These are phyloP conservation scores for Hylia prasina DNA, from an alignment of 2,113 vertebrate species.

Conservation along the genomic window DNA sequence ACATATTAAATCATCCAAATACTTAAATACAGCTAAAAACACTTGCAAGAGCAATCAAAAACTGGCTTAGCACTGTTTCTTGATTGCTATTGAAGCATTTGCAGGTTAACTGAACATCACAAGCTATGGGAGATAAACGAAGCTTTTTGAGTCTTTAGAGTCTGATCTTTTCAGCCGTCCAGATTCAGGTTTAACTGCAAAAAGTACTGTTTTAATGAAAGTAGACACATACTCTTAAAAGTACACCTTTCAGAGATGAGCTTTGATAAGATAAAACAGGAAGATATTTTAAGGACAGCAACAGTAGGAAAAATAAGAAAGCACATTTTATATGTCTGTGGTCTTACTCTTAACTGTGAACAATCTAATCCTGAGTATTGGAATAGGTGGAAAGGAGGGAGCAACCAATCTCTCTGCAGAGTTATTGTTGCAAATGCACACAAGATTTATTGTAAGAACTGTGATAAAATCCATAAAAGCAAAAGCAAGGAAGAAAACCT, in stretches of 20 bases:
- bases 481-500: neutral
- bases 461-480: neutral
- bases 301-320: neutral
- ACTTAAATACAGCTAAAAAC: neutral
- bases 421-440: neutral
- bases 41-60: neutral
- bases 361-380: neutral
- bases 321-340: fast-evolving
- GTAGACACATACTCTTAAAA: neutral
- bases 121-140: neutral
- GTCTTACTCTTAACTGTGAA: neutral
- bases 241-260: neutral
- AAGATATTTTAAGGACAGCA: neutral
- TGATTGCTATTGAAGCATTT: neutral
- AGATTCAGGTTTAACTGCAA: neutral
- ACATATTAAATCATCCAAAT: neutral
- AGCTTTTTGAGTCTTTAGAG: neutral
- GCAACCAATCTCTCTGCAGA: neutral
- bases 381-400: neutral
- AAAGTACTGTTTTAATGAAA: neutral
- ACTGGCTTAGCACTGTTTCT: neutral
- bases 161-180: neutral
- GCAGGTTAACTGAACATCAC: neutral
- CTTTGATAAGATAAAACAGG: neutral
- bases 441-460: neutral